Percentiles rank a stretch among this genome's conserved stretches.
phyloP scores from a whole-genome alignment of 2,888 invertebrate genomes.

The Mongoloraphidia duomilia region DNA sequence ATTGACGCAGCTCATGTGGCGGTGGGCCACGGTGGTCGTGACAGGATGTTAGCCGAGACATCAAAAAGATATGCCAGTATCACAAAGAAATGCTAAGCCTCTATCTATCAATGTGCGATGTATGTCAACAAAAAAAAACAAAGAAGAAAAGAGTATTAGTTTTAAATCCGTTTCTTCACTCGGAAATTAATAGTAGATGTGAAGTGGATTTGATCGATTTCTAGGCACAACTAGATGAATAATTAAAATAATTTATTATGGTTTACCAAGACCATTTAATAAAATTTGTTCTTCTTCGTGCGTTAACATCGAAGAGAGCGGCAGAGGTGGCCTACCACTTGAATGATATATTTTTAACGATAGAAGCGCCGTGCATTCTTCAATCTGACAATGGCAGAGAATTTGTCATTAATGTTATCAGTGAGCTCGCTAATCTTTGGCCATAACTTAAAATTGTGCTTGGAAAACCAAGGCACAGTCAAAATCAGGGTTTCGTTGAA shows the following conservation, averaged over 20 bases:
- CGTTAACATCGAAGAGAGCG: conserved; percentile 22
- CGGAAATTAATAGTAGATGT: conserved; percentile 20
- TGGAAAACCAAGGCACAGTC: no score
- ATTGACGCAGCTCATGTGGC: conserved; percentile 8
- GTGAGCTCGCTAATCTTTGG: no score
- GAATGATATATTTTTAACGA: conserved; percentile 23
- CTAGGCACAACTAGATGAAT: conserved; percentile 21
- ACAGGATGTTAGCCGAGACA: conserved; percentile 4
- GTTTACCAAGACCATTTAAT: conserved; percentile 26
- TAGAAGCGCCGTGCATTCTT: conserved; percentile 25
- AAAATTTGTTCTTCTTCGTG: conserved; percentile 24
- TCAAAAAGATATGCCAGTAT: conserved; percentile 9
- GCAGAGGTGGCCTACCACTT: conserved; percentile 23
- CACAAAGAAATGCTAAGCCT: conserved; percentile 7
- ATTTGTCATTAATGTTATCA: conserved; percentile 19
- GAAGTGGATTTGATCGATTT: conserved; percentile 26
- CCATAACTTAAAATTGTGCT: no score
- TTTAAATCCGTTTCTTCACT: conserved; percentile 11
- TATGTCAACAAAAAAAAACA: conserved; percentile 5
- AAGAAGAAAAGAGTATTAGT: conserved; percentile 11
- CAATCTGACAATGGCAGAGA: conserved; percentile 23
- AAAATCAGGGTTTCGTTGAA: no score
- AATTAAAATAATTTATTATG: conserved; percentile 24
- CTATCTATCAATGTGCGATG: conserved; percentile 2
- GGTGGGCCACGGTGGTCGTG: conserved; percentile 7